Percentiles rank a stretch among this genome's conserved stretches.
Conservation (phyloP, 1,140 invertebrate species). For the Cephus cinctus region DNA sequence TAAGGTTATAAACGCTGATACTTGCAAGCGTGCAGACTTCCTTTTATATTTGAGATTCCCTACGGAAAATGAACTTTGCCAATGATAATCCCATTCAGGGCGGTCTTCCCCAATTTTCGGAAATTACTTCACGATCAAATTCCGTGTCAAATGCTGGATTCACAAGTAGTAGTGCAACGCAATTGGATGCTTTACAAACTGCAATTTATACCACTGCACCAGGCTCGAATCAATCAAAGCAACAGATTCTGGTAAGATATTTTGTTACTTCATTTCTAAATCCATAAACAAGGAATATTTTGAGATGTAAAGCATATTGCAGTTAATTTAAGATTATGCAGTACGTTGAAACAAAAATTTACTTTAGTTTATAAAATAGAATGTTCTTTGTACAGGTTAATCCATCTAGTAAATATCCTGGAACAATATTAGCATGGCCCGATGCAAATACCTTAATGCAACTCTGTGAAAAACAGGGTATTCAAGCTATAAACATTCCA, state of each 20-base stretch:
- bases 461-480: conserved; percentile 46
- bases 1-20: conserved; percentile 26
- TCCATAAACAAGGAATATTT: neutral
- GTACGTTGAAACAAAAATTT: neutral
- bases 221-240: conserved; percentile 35
- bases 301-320: conserved; percentile 2
- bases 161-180: conserved; percentile 23
- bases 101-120: conserved; percentile 46
- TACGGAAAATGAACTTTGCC: conserved; percentile 47
- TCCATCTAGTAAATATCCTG: conserved; percentile 42
- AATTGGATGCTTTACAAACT: conserved; percentile 28
- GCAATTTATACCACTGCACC: conserved; percentile 39
- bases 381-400: conserved; percentile 29
- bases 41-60: too few species aligned
- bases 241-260: conserved; percentile 33
- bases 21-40: too few species aligned
- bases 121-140: conserved; percentile 36
- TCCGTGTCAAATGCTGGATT: conserved; percentile 29
- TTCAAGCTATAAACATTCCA: conserved; percentile 51
- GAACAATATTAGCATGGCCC: conserved; percentile 43
- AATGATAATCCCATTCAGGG: conserved; percentile 34
- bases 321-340: conserved; percentile 4
- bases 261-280: neutral
- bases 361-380: neutral
- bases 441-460: conserved; percentile 47